phyloP scores from a whole-genome alignment of 2,888 invertebrate species.

The Shargacucullia verbasci region DNA sequence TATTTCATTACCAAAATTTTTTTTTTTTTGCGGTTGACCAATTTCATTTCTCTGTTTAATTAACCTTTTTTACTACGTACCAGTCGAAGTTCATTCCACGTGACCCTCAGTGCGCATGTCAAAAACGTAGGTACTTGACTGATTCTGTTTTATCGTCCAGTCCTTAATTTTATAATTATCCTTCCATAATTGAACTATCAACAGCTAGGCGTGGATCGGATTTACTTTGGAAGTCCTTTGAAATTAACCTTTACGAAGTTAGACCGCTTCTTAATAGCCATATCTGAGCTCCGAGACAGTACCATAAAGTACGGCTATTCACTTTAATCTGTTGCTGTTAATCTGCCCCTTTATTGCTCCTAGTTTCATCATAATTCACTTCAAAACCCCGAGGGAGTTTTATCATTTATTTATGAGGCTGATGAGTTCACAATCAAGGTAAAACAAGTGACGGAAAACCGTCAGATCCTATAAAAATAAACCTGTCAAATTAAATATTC shows the following conservation, averaged over 20 bases:
- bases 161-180: slow-evolving; percentile 4
- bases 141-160: neutral
- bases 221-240: slow-evolving; percentile 37
- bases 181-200: slow-evolving; percentile 30
- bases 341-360: slow-evolving; percentile 60
- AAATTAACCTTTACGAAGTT: slow-evolving; percentile 47
- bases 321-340: slow-evolving; percentile 61
- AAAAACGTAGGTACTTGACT: slow-evolving; percentile 1
- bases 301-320: slow-evolving; percentile 55
- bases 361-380: slow-evolving; percentile 62
- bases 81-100: slow-evolving; percentile 1
- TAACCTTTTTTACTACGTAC: slow-evolving; percentile 20
- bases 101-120: neutral
- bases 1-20: neutral
- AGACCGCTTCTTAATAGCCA: slow-evolving; percentile 33
- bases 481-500: slow-evolving; percentile 66
- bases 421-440: slow-evolving; percentile 16
- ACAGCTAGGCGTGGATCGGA: slow-evolving; percentile 19
- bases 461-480: slow-evolving; percentile 41
- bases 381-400: slow-evolving; percentile 44
- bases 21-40: slow-evolving; percentile 5
- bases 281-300: slow-evolving; percentile 43
- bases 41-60: slow-evolving; percentile 28
- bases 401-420: slow-evolving; percentile 44
- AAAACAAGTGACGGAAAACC: slow-evolving; percentile 21